Percentiles rank a stretch among this genome's conserved stretches.
Evolutionary conservation across 2,888 invertebrate species (phyloP).

Genomic region (Chrysolina oricalcia): DNA sequence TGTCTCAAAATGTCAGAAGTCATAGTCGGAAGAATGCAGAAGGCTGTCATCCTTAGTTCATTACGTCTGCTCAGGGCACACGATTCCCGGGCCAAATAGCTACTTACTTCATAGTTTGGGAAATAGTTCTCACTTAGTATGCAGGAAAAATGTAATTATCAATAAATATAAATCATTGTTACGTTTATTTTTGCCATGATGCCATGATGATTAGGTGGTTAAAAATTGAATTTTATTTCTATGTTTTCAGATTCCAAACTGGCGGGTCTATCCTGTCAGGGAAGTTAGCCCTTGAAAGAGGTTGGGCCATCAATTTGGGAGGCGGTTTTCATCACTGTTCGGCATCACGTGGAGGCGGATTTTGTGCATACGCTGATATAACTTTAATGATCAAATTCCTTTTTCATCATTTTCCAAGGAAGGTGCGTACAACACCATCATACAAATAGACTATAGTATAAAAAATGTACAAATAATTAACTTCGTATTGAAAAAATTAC

Average conservation of each 20-base stretch:
- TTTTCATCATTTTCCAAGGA: conserved; percentile 73
- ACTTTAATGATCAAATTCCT: conserved; percentile 84
- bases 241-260: conserved; percentile 78
- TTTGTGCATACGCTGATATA: conserved; percentile 93
- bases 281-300: conserved; percentile 85
- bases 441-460: not conserved
- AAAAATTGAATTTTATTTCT: not conserved
- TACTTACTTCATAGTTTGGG: too few relatives aligned
- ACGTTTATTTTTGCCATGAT: not conserved
- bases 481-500: too few relatives aligned
- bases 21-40: too few relatives aligned
- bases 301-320: conserved; percentile 93
- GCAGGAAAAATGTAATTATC: too few relatives aligned
- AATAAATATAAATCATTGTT: too few relatives aligned
- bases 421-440: conserved; percentile 47
- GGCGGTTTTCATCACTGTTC: conserved; percentile 95
- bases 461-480: not conserved
- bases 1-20: too few relatives aligned
- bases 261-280: conserved; percentile 90
- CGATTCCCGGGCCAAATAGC: too few relatives aligned
- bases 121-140: too few relatives aligned
- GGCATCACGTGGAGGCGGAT: conserved; percentile 84
- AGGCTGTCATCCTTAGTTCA: too few relatives aligned
- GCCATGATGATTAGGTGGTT: not conserved
- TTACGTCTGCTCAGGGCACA: too few relatives aligned